Evolutionary conservation across 2,113 vertebrate species (phyloP), one percentile per base, ranked within the genome.

Genomic region (Dissostichus mawsoni): DNA sequence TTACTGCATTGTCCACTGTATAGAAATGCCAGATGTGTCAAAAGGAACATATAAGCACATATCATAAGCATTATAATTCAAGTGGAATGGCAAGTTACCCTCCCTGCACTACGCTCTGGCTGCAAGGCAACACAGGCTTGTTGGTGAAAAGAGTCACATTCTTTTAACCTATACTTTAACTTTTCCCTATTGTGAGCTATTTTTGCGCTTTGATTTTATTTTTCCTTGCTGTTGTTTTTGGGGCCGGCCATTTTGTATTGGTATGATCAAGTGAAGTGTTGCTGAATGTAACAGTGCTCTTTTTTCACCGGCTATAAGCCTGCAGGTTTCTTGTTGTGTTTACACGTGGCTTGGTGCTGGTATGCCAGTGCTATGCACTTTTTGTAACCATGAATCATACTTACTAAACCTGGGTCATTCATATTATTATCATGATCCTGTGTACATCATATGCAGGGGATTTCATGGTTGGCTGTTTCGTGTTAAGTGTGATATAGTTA

Each of bases 321-420:
- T 93, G 92, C 91, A 85, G 89, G 89, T 92, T 90, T 86, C 25
- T 89, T 83, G 94, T 89, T 93, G 84, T 93, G 94, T 94, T 92
- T 82, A 61, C 63, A 84, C 81, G 84, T 94, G 93, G 95, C 96
- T 92, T 93, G 92, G 87, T 93, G 94, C 92, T 93, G 94, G 94
- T 96, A 96, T 97, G 96, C 95, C 95, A 96, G 96, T 96, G 96
- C 96, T 93, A 89, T 2, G 33, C 69, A 94, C 84, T 81, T 61
- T 74, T 72, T 81, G 63, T 64, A 72, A 71, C 70, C 70, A 82
- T 84, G 47, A 73, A 57, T 83, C 74, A 80, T 78, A 78, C 44
- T 45, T 74, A 44, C 48, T 67, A 59, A 76, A 78, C 55, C 52
- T 84, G 87, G 92, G 93, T 93, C 80, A 88, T 90, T 95, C 94